These are phyloP conservation scores for Dasysyrphus albostriatus DNA, from an alignment of 2,888 invertebrate species.

Conservation along the genomic window DNA sequence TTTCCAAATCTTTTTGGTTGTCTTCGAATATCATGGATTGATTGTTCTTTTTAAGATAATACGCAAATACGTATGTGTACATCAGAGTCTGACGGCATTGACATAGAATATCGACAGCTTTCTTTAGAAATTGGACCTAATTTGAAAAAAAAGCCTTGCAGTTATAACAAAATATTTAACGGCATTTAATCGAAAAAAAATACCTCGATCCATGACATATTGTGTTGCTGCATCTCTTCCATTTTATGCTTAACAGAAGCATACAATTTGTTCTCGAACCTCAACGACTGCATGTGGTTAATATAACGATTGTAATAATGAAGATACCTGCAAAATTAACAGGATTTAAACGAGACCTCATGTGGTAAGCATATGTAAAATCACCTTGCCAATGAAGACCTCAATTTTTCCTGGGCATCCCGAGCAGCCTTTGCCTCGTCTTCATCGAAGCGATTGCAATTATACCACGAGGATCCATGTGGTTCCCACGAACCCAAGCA, in stretches of 20 bases:
- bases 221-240: conserved; percentile 99
- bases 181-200: conserved; percentile 18
- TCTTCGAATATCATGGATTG: conserved; percentile 99
- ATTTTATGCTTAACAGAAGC: conserved; percentile 98
- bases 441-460: conserved; percentile 98
- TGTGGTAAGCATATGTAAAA: background rate
- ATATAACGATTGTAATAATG: conserved; percentile 99
- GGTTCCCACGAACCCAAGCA: conserved; percentile 99
- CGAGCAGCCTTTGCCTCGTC: conserved; percentile 98
- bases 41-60: conserved; percentile 98
- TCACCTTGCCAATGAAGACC: conserved; percentile 97
- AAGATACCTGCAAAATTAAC: conserved; percentile 88
- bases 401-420: conserved; percentile 97
- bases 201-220: conserved; percentile 99
- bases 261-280: conserved; percentile 98
- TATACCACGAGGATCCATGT: conserved; percentile 99
- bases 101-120: conserved; percentile 98
- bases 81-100: conserved; percentile 98
- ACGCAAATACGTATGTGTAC: conserved; percentile 99
- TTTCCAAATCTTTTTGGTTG: conserved; percentile 99
- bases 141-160: conserved; percentile 59
- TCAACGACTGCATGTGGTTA: conserved; percentile 99
- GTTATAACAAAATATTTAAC: conserved; percentile 4
- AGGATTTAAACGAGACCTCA: background rate
- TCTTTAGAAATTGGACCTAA: conserved; percentile 98